Percentiles rank a stretch among this genome's conserved stretches.
These are phyloP conservation scores for Sus scrofa DNA, from an alignment of 2,113 vertebrate genomes.

Conservation along the genomic window DNA sequence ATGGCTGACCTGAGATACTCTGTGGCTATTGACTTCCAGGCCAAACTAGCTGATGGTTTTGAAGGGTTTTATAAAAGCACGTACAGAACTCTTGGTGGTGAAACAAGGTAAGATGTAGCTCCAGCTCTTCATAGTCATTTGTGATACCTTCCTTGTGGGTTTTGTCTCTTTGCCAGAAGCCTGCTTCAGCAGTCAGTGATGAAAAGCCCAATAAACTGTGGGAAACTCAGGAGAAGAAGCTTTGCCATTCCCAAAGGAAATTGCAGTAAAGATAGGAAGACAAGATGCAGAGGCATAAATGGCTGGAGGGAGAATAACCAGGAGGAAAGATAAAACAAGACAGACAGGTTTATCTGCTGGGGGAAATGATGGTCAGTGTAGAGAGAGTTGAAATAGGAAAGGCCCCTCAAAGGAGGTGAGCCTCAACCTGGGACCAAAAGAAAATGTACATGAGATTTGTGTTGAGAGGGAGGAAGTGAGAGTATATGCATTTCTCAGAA, in stretches of 20 bases:
- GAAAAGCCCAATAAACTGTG: neutral
- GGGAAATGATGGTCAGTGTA: neutral
- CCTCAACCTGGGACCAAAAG: neutral
- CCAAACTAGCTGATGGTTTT: conserved; percentile 69
- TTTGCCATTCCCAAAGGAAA: neutral
- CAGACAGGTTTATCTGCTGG: neutral
- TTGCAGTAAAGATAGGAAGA: neutral
- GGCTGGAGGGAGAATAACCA: neutral
- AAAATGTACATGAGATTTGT: neutral
- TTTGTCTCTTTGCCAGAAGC: neutral
- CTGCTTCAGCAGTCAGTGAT: neutral
- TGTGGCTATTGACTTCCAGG: conserved; percentile 67
- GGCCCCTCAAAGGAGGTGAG: neutral
- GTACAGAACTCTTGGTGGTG: conserved; percentile 56
- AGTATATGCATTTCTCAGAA: neutral
- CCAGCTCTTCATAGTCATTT: neutral
- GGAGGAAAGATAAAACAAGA: neutral
- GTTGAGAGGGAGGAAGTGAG: neutral
- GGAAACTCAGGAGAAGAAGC: neutral
- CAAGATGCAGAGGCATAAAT: neutral
- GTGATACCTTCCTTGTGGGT: neutral
- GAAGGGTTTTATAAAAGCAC: conserved; percentile 78
- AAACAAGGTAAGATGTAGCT: conserved; percentile 70
- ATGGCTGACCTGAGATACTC: conserved; percentile 24
- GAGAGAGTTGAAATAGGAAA: neutral